phyloP scores from a whole-genome alignment of 92 coral and sea anemone species.

The Phenganax stokvisi region DNA sequence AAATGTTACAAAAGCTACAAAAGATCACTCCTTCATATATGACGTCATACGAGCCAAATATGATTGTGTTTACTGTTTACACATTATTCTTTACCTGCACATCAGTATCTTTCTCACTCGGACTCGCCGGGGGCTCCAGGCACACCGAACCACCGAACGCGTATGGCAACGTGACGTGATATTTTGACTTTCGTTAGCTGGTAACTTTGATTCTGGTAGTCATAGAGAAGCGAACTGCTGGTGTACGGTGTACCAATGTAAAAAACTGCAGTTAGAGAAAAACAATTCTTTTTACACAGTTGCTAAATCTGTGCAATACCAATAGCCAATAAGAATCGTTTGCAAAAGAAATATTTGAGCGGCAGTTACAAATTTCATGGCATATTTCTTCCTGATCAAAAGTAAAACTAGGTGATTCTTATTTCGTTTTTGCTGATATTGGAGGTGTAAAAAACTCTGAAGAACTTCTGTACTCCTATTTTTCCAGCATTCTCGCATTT shows the following conservation, averaged over 20 bases:
- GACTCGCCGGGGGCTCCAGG: slow-evolving; percentile 66
- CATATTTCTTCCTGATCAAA: slow-evolving; percentile 57
- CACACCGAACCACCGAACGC: background rate
- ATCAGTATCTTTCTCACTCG: slow-evolving; percentile 93
- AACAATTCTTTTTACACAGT: too few species aligned
- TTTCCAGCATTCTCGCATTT: background rate
- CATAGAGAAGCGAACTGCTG: too few species aligned
- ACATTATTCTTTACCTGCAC: slow-evolving; percentile 54
- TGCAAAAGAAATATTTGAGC: too few species aligned
- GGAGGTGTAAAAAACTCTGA: slow-evolving; percentile 65
- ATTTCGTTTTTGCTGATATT: slow-evolving; percentile 59
- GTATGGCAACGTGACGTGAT: background rate
- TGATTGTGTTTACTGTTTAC: background rate
- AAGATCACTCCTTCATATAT: too few species aligned
- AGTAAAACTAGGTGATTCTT: slow-evolving; percentile 66
- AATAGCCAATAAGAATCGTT: too few species aligned
- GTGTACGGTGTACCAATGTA: too few species aligned
- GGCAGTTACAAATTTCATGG: slow-evolving; percentile 86
- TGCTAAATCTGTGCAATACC: too few species aligned
- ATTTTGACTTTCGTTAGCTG: background rate
- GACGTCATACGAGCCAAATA: too few species aligned
- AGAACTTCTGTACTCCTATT: slow-evolving; percentile 53
- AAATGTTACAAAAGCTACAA: background rate
- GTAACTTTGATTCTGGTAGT: background rate
- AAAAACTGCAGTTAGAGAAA: too few species aligned